phyloP scores from a whole-genome alignment of 2,797 vertebrate species.

The Enteromius radiatus region DNA sequence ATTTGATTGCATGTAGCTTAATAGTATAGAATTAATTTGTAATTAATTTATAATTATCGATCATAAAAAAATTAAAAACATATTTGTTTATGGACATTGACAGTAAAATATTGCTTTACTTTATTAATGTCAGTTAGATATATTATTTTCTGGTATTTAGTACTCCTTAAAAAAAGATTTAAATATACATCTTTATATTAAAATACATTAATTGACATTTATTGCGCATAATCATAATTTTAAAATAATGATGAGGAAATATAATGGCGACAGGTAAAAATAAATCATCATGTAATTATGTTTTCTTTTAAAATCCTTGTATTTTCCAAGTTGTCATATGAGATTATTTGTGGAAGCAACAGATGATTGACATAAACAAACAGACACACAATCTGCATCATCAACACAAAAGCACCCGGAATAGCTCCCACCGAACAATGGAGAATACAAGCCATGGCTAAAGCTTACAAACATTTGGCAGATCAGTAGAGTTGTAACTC shows the following conservation, averaged over 20 bases:
- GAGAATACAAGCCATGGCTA: background rate
- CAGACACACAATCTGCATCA: constrained; percentile 25
- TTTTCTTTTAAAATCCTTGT: background rate
- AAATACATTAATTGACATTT: background rate
- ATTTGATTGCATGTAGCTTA: background rate
- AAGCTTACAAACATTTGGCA: background rate
- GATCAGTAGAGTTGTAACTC: background rate
- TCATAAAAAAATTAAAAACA: background rate
- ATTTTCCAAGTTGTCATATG: background rate
- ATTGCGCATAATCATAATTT: background rate
- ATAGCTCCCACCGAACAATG: background rate
- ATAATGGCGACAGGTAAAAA: too few relatives aligned
- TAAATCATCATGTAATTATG: too few relatives aligned
- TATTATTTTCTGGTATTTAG: background rate
- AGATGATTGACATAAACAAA: constrained; percentile 39
- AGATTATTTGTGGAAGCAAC: constrained; percentile 33
- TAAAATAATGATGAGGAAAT: background rate
- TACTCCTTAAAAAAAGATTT: background rate
- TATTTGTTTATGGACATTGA: background rate
- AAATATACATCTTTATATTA: background rate
- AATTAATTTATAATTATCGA: background rate
- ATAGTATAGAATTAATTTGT: background rate
- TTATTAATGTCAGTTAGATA: background rate
- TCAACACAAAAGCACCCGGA: constrained; percentile 21
- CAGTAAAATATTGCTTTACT: background rate